Conservation (phyloP, 2,113 vertebrate species). For the Phoxinus phoxinus region DNA sequence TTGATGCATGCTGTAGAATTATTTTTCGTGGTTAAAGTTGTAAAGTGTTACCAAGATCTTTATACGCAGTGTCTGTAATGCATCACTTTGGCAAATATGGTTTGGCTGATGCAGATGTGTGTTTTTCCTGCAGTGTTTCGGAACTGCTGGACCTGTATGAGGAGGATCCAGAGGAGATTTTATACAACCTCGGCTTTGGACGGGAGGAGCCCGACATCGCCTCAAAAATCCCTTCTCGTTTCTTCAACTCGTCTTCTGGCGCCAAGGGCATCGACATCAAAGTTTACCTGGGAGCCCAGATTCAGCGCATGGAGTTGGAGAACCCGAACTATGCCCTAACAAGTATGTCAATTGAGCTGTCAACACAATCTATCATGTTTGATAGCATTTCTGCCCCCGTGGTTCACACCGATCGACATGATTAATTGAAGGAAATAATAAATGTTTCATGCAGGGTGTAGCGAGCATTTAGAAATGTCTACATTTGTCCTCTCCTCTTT, state of each 20-base stretch:
- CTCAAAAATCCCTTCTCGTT: constrained; percentile 91
- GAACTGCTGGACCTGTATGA: constrained; percentile 96
- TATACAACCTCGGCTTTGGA: constrained; percentile 97
- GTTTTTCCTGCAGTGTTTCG: constrained; percentile 83
- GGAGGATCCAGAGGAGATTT: constrained; percentile 96
- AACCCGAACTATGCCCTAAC: constrained; percentile 97
- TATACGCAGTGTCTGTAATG: not conserved
- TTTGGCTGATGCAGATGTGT: not conserved
- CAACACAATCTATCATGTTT: not conserved
- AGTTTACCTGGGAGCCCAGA: constrained; percentile 94
- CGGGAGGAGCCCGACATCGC: constrained; percentile 93
- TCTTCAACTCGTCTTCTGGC: constrained; percentile 87
- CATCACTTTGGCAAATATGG: not conserved
- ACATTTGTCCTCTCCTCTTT: not conserved
- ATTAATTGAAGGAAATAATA: not conserved
- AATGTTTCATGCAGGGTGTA: not conserved
- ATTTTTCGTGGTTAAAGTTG: too few species aligned
- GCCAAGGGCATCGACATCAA: constrained; percentile 98
- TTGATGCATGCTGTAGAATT: too few species aligned
- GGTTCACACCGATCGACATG: not conserved
- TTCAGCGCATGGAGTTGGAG: constrained; percentile 96
- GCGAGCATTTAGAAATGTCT: not conserved
- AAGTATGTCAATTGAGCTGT: constrained; percentile 78
- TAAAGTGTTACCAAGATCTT: not conserved
- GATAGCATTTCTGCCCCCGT: not conserved